Base-by-base conservation (phyloP, 2,888 invertebrate species). In the Volucella inflata region DNA sequence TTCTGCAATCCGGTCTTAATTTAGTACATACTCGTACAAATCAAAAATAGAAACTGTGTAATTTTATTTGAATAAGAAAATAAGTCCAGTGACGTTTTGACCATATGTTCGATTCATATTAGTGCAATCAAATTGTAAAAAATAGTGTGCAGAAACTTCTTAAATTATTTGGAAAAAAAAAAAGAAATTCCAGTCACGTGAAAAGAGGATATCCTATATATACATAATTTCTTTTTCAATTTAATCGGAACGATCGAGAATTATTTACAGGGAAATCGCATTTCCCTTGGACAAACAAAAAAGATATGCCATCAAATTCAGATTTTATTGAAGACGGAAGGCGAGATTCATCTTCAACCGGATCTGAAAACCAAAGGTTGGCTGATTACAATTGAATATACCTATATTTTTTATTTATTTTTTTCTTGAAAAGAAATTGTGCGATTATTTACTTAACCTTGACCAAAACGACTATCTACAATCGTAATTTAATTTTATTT, bases 291-390 rank as follows among this genome's bases (percentile, higher is more conserved):
- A 75, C 48, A 44, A 67, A 44, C 50, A 9, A 12, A 71, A 51
- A 85, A 76, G 74, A 70, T 81, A 85, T 85, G 85, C 85, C 85
- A 85, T 85, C 85, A 42, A 85, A 85, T 81, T 85, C 85, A 62
- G 85, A 85, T 64, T 85, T 81, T 64, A 12, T 55, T 36, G 81
- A 85, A 74, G 76, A 81, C 71, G 85, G 68, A 21, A 64, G 85
- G 57, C 81, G 71, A 72, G 81, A 85, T 85, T 81, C 77, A 72
- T 81, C 76, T 70, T 81, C 85, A 46, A 81, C 81, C 64, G 85
- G 81, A 68, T 85, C 85, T 21, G 85, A 85, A 51, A 81, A 77
- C 48, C 80, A 71, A 77, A 85, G 85, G 81, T 85, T 59, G 55
- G 76, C 38, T n/a, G 6, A 38, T 8, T 59, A 17, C 16, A 8